Conservation (phyloP, 2,797 vertebrate species). For the Pantherophis vulpinus region DNA sequence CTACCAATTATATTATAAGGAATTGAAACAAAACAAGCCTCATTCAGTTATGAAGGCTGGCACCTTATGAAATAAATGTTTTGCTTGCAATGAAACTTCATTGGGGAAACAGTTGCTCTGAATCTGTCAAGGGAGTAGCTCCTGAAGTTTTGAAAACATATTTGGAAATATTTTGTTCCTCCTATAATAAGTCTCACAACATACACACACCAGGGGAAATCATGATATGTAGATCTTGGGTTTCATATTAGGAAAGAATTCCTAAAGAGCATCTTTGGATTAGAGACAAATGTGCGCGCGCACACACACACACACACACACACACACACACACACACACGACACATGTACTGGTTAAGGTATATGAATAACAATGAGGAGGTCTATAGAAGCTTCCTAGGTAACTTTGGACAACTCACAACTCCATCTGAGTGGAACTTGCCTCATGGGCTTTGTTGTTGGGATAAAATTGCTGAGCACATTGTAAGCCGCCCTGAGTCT, state of each 20-base stretch:
- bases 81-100: neutral
- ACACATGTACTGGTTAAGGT: neutral
- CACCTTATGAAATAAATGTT: neutral
- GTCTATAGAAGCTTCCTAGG: neutral
- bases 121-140: neutral
- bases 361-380: neutral
- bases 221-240: neutral
- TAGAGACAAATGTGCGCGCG: neutral
- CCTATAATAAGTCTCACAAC: neutral
- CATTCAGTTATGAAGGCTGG: neutral
- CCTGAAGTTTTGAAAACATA: neutral
- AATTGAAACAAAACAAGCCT: neutral
- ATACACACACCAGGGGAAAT: neutral
- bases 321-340: neutral
- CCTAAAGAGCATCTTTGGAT: neutral
- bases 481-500: no score
- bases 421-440: neutral
- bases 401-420: neutral
- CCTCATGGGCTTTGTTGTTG: neutral
- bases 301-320: neutral
- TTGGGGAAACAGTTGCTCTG: neutral
- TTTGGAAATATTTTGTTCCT: neutral
- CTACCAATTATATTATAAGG: neutral
- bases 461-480: no score
- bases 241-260: neutral